Base-by-base conservation (phyloP, 2,888 invertebrate genomes). In the Nymphalis c-album region DNA sequence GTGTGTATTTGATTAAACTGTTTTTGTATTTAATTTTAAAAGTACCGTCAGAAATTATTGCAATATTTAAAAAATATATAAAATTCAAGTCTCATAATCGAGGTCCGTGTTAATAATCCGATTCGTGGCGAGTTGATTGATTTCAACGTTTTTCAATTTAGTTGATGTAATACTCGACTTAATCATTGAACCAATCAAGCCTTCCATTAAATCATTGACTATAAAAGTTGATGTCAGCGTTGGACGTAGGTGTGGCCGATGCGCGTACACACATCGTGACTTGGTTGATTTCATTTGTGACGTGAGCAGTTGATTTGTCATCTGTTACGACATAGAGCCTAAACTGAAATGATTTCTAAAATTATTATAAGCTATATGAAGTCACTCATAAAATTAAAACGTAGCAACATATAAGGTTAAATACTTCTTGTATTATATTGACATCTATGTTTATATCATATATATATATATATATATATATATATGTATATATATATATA, bases 161-260 rank as follows among this genome's bases (percentile, higher is more conserved):
- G 69, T 70, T 72, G 70, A 70, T 63, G 71, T 73, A 71, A 74
- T 71, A 67, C 67, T 55, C 55, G 55, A 68, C 67, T 71, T 70
- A 71, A 71, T 73, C 73, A 73, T 73, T 72, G 67, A 60, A 71
- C 70, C 71, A 74, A 75, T 74, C 73, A 73, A 75, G 68, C 58
- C 63, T 72, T 74, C 71, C 70, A 74, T 75, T 75, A 71, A 74
- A 74, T 71, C 71, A 62, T 71, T 69, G 67, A 68, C 76, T 74
- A 76, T 76, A 76, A 76, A 78, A 74, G 64, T 72, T 70, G 72
- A 72, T 69, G 73, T 71, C 68, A 70, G 69, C 53, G 62, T 63
- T 61, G 77, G 51, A 63, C 77, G 81, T 80, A 76, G 80, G 81
- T 75, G 80, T 74, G 76, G 74, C 74, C 8, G 48, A 60, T 69